Percentiles rank a stretch among this genome's conserved stretches.
These are phyloP conservation scores for Rhodophaea formosa DNA, from an alignment of 2,888 invertebrate species.

Conservation along the genomic window DNA sequence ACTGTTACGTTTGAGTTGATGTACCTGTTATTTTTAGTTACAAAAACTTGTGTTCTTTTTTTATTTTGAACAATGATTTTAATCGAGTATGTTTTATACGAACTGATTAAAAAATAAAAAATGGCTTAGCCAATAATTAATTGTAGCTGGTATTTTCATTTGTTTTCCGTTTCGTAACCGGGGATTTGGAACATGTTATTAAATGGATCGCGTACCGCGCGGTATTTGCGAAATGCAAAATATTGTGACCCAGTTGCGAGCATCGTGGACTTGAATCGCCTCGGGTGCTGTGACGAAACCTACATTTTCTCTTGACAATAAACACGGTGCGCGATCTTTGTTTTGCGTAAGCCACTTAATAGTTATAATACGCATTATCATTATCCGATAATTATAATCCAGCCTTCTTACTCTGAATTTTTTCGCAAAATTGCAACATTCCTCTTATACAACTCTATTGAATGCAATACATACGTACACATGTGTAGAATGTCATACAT, in stretches of 20 bases:
- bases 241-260: constrained; percentile 66
- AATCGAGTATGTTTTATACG: constrained; percentile 49
- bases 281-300: constrained; percentile 57
- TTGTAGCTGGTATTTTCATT: constrained; percentile 44
- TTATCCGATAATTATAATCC: constrained; percentile 21
- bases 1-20: constrained; percentile 76
- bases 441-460: not conserved
- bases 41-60: constrained; percentile 39
- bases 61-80: no score
- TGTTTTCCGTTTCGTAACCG: constrained; percentile 35
- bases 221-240: constrained; percentile 69
- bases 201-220: constrained; percentile 52
- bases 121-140: constrained; percentile 56
- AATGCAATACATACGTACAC: not conserved
- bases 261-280: constrained; percentile 43
- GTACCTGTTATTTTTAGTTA: constrained; percentile 76
- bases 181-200: constrained; percentile 45
- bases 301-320: constrained; percentile 66
- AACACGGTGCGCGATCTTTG: constrained; percentile 55
- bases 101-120: constrained; percentile 54
- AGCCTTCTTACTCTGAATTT: not conserved
- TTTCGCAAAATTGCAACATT: not conserved
- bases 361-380: constrained; percentile 27
- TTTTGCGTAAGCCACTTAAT: constrained; percentile 51
- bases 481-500: not conserved